Conservation (phyloP, 2,888 invertebrate species). For the Cerceris rybyensis region DNA sequence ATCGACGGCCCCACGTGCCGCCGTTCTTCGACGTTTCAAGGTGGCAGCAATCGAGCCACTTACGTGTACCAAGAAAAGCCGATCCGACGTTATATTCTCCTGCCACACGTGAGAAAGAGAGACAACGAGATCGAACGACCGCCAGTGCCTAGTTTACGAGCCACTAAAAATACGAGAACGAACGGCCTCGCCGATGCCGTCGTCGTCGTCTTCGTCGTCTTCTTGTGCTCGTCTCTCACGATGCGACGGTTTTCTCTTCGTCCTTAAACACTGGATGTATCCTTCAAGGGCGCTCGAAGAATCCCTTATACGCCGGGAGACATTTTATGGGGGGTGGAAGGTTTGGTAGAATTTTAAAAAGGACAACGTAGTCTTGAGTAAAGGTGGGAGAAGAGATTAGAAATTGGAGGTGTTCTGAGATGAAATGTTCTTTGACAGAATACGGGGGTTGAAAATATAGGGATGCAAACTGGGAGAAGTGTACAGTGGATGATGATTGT, state of each 20-base stretch:
- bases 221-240: constrained; percentile 29
- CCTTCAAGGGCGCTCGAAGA: constrained; percentile 19
- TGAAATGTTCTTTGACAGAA: no score
- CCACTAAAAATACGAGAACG: constrained; percentile 69
- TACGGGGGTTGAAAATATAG: no score
- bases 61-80: constrained; percentile 26
- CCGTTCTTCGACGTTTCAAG: constrained; percentile 49
- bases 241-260: constrained; percentile 36
- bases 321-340: neutral
- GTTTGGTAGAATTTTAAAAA: no score
- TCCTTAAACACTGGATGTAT: constrained; percentile 36
- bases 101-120: constrained; percentile 42
- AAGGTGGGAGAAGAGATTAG: neutral
- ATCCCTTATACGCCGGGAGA: neutral
- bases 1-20: constrained; percentile 29
- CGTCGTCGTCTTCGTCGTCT: constrained; percentile 31
- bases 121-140: constrained; percentile 64
- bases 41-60: constrained; percentile 36
- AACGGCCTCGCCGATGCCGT: constrained; percentile 62
- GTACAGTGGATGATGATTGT: no score
- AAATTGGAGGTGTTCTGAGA: neutral
- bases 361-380: no score
- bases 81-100: constrained; percentile 19
- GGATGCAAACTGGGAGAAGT: no score
- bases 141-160: constrained; percentile 70